phyloP scores from a whole-genome alignment of 2,797 vertebrate genomes.

The Peromyscus eremicus region DNA sequence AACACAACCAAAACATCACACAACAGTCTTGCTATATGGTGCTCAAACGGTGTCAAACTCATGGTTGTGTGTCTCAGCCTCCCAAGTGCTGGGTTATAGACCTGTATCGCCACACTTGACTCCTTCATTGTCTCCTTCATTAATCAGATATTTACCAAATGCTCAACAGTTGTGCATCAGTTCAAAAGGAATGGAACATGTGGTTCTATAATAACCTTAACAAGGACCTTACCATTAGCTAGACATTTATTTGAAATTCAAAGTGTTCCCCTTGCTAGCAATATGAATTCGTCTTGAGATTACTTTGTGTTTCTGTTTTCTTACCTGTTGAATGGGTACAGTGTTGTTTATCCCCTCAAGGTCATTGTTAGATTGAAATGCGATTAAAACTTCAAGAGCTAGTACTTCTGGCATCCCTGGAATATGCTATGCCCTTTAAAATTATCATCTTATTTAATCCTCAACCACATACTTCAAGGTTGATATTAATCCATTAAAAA shows the following conservation, averaged over 20 bases:
- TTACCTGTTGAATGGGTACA: not conserved
- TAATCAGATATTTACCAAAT: not conserved
- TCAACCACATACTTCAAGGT: not conserved
- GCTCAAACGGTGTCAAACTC: not conserved
- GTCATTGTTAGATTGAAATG: not conserved
- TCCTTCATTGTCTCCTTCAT: not conserved
- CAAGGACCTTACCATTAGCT: not conserved
- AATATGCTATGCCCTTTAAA: not conserved
- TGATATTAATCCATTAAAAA: not conserved
- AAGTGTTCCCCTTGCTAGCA: not conserved
- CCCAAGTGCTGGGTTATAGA: not conserved
- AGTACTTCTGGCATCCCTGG: not conserved
- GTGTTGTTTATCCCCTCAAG: not conserved
- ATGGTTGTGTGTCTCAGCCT: not conserved
- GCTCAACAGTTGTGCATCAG: not conserved
- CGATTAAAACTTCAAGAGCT: conserved; percentile 8
- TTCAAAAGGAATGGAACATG: not conserved
- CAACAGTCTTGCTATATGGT: not conserved
- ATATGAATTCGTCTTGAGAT: not conserved
- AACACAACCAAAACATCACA: too few species aligned
- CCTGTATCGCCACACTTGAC: too few species aligned
- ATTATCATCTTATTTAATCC: not conserved
- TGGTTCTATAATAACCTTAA: not conserved
- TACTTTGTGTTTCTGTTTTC: conserved; percentile 17
- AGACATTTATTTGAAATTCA: not conserved